Base-by-base conservation (phyloP, 2,888 invertebrate genomes). In the Tholera decimalis region DNA sequence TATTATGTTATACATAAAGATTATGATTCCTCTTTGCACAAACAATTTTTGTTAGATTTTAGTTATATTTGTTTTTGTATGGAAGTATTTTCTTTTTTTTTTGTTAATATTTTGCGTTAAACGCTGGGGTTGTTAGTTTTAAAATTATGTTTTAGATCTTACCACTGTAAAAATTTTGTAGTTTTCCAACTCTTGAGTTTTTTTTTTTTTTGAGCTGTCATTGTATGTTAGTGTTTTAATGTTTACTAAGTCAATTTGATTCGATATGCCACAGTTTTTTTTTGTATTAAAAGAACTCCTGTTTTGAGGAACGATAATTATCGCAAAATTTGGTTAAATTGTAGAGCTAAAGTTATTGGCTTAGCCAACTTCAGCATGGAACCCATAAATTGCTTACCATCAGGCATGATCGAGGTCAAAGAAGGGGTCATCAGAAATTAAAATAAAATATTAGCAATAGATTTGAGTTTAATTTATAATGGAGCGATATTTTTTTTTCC, bases 1-100 rank as follows among this genome's bases (percentile, higher is more conserved):
- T 15, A 24, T 20, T 41, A 26, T 33, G n/a, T 46, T 50, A 49
- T 22, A 37, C 13, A 65, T 35, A 65, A 13, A 41, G 47, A 2
- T 47, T 41, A 55, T 46, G 13, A 69, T 67, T 67, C 68, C 60
- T 72, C 2, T 43, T n/a, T 22, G 72, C 72, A 74, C 72, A 73
- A 73, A 73, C 35, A 1, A 0, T 8, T 20, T 51, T 56, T 44
- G 6, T 56, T 67, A 56, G 43, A n/a, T 39, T 28, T 26, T 73
- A 66, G 44, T 30, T n/a, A 15, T n/a, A 3, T 4, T 18, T 51
- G 35, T 41, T 46, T 75, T 55, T 51, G 41, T 54, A 67, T 35
- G 54, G 30, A 30, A 51, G 30, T 70, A 46, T 44, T 59, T 54
- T 44, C 66, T 49, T 73, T 67, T 54, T 44, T 73, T 49, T 73